Conservation (phyloP, 2,113 vertebrate species). For the Carlito syrichta region DNA sequence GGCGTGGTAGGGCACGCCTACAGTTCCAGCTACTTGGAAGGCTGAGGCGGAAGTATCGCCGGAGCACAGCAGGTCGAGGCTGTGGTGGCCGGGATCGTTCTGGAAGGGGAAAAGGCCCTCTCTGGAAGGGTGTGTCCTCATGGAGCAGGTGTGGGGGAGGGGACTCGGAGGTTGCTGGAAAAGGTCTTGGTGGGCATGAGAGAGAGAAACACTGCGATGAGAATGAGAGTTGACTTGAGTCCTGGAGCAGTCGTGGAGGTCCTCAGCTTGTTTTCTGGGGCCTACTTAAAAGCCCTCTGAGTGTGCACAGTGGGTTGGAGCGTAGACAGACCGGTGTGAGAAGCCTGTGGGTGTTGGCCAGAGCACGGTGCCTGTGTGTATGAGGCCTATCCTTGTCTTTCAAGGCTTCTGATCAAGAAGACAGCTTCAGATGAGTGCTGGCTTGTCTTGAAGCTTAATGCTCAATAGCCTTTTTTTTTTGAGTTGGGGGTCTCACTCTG, state of each 20-base stretch:
- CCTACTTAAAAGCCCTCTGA: not conserved
- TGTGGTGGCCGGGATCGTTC: no score
- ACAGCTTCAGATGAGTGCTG: not conserved
- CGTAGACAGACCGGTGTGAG: not conserved
- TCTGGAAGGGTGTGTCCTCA: not conserved
- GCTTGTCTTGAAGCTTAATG: not conserved
- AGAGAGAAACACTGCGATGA: no score
- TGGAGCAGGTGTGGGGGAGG: not conserved
- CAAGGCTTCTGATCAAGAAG: not conserved
- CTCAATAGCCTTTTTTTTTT: not conserved
- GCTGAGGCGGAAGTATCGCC: no score
- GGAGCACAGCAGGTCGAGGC: no score
- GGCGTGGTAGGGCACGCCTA: no score
- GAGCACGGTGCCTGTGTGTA: not conserved
- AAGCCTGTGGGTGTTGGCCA: not conserved
- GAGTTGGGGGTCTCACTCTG: no score
- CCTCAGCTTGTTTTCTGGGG: not conserved
- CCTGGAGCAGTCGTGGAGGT: not conserved
- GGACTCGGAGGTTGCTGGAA: not conserved
- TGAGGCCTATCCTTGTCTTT: not conserved
- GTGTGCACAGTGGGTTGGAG: not conserved
- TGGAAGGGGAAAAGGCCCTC: not conserved
- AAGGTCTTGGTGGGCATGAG: not conserved
- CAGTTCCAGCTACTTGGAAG: no score
- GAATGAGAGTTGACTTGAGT: no score